Evolutionary conservation across 2,113 vertebrate genomes (phyloP).

Genomic region (Mormyrus lacerda): DNA sequence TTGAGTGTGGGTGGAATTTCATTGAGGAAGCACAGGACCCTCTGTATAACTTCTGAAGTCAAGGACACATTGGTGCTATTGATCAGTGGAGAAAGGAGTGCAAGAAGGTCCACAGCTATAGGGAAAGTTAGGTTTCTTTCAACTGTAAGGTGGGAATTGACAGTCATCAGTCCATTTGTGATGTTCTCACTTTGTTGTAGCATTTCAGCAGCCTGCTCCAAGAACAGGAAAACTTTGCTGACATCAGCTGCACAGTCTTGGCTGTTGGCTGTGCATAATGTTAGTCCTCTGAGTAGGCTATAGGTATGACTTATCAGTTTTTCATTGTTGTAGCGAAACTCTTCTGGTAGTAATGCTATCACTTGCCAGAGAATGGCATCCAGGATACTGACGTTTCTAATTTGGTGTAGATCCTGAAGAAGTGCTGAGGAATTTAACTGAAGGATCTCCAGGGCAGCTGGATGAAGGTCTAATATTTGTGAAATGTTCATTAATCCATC

Average conservation of each 20-base stretch:
- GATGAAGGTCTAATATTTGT: slow-evolving; percentile 8
- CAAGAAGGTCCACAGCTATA: slow-evolving; percentile 35
- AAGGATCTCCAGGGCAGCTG: slow-evolving; percentile 34
- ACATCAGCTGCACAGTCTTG: slow-evolving; percentile 42
- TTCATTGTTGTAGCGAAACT: slow-evolving; percentile 31
- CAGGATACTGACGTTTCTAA: slow-evolving; percentile 39
- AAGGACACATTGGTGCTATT: slow-evolving; percentile 30
- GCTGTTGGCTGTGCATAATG: slow-evolving; percentile 31
- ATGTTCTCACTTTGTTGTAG: slow-evolving; percentile 26
- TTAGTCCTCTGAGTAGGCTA: slow-evolving; percentile 38
- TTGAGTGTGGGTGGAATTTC: slow-evolving; percentile 32
- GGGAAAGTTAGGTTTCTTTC: slow-evolving; percentile 34
- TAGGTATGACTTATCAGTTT: slow-evolving; percentile 39
- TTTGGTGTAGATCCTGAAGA: slow-evolving; percentile 36
- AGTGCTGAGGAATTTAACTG: slow-evolving; percentile 38
- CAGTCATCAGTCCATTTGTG: slow-evolving; percentile 22
- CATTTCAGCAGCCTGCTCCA: slow-evolving; percentile 39
- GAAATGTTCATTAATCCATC: slow-evolving; percentile 24
- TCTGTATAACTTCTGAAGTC: slow-evolving; percentile 13
- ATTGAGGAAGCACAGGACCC: slow-evolving; percentile 45
- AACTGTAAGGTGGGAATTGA: not conserved
- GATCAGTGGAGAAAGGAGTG: slow-evolving; percentile 40
- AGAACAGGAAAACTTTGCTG: slow-evolving; percentile 42
- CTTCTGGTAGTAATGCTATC: slow-evolving; percentile 36
- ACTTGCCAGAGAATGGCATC: slow-evolving; percentile 37